These are phyloP conservation scores for Ornithoptera priamus DNA, from an alignment of 2,888 invertebrate species.

Conservation along the genomic window DNA sequence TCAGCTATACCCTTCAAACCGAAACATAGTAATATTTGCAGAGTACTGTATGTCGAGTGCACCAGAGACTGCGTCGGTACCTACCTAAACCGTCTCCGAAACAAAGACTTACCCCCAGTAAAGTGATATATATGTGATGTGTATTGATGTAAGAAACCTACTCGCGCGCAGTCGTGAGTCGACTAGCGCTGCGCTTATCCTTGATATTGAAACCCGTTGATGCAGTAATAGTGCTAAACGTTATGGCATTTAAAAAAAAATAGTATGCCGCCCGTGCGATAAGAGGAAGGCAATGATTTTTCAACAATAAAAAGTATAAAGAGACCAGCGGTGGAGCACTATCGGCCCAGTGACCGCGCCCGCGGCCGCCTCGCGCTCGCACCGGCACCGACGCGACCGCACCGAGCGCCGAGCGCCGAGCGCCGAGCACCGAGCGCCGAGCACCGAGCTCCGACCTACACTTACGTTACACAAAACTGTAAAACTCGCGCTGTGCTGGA, in stretches of 20 bases:
- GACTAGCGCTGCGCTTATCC: constrained; percentile 6
- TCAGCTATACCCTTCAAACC: too few species aligned
- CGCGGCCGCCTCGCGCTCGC: constrained; percentile 40
- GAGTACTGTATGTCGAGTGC: too few species aligned
- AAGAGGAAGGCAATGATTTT: constrained; percentile 46
- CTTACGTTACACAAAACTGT: constrained; percentile 4
- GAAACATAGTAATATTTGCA: too few species aligned
- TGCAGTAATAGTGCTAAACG: constrained; percentile 11
- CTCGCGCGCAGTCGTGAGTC: constrained; percentile 7
- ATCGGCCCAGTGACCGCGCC: constrained; percentile 50
- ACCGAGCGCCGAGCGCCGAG: background rate
- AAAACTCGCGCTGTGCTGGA: constrained; percentile 32
- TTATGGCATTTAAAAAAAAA: constrained; percentile 27
- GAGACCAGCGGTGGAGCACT: constrained; percentile 50
- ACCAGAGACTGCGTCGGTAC: too few species aligned
- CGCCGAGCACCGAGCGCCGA: too few species aligned
- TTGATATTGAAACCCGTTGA: constrained; percentile 29
- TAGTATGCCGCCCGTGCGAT: constrained; percentile 36
- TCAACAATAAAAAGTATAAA: constrained; percentile 64
- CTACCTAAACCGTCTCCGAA: too few species aligned
- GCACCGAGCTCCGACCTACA: too few species aligned
- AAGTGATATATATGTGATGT: too few species aligned
- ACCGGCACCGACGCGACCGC: constrained; percentile 12
- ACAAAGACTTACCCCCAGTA: too few species aligned
- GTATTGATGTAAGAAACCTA: background rate